Percentiles rank a stretch among this genome's conserved stretches.
phyloP scores from a whole-genome alignment of 1,140 invertebrate species.

The Drosophila bocqueti region DNA sequence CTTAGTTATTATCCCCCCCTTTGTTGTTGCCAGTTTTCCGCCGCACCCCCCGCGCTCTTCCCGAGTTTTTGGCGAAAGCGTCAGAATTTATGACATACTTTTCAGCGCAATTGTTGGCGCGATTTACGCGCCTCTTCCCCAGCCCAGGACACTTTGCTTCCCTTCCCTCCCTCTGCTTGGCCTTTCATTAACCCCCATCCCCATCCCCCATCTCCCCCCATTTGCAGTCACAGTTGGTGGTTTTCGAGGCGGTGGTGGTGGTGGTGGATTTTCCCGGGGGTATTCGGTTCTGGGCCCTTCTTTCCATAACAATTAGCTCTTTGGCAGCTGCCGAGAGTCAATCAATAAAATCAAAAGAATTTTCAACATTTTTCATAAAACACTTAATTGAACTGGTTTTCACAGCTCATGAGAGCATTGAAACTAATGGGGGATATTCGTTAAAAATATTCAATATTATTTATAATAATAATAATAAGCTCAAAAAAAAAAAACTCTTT shows the following conservation, averaged over 20 bases:
- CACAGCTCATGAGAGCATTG: neutral
- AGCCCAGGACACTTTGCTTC: neutral
- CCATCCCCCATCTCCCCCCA: neutral
- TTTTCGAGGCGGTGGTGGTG: conserved; percentile 7
- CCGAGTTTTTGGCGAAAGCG: conserved; percentile 45
- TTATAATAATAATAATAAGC: neutral
- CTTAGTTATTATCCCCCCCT: conserved; percentile 51
- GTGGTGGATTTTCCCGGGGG: conserved; percentile 6
- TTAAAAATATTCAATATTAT: neutral
- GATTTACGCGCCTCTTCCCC: conserved; percentile 70
- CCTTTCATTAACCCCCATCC: conserved; percentile 1
- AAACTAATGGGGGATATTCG: neutral
- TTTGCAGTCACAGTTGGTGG: conserved; percentile 30
- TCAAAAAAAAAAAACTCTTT: neutral
- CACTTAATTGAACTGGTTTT: conserved; percentile 9
- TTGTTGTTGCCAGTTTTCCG: conserved; percentile 27
- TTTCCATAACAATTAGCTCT: conserved; percentile 49
- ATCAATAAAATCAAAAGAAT: conserved; percentile 46
- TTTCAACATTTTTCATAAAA: conserved; percentile 21
- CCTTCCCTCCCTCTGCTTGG: neutral
- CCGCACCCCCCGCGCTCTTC: neutral
- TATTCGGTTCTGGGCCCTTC: neutral
- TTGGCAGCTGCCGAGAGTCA: conserved; percentile 50
- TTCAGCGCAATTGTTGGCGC: conserved; percentile 75
- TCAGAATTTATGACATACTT: conserved; percentile 83